These are phyloP conservation scores for Pristionchus maxplancki DNA, from an alignment of 2,888 invertebrate genomes.

Conservation along the genomic window DNA sequence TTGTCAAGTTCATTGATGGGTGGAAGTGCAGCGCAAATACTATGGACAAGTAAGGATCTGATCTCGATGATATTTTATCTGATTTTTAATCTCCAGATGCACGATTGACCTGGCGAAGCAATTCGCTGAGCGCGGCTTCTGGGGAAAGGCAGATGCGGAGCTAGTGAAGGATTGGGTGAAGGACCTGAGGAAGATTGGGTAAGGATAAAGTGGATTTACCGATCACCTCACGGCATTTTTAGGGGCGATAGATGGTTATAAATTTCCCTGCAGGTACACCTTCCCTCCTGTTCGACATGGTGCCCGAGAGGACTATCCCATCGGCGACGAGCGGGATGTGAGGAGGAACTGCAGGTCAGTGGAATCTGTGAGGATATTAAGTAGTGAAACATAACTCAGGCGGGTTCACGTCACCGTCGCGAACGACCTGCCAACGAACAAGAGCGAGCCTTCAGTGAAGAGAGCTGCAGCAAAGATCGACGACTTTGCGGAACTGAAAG, in stretches of 20 bases:
- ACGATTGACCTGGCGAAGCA: slow-evolving; percentile 53
- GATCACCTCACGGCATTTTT: no score
- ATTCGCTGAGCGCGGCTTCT: slow-evolving; percentile 52
- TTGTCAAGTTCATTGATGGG: slow-evolving; percentile 55
- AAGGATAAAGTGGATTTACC: no score
- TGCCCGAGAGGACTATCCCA: neutral
- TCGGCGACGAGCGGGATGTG: neutral
- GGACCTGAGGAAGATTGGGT: slow-evolving; percentile 47
- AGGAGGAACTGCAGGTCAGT: neutral
- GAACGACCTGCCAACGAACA: neutral
- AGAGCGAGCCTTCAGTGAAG: neutral
- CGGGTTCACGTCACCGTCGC: neutral
- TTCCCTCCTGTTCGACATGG: slow-evolving; percentile 25
- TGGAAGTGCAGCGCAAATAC: slow-evolving; percentile 55
- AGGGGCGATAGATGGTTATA: no score
- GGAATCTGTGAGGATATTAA: neutral
- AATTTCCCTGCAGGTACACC: slow-evolving; percentile 32
- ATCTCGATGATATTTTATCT: neutral
- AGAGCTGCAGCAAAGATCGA: neutral
- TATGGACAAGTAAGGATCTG: slow-evolving; percentile 47
- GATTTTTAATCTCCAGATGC: slow-evolving; percentile 27
- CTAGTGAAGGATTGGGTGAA: slow-evolving; percentile 50
- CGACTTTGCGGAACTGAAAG: slow-evolving; percentile 18
- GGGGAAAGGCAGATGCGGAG: slow-evolving; percentile 54
- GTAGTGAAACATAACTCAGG: neutral